These are phyloP conservation scores for Lepus timidus DNA, from an alignment of 2,113 vertebrate species.

Conservation along the genomic window DNA sequence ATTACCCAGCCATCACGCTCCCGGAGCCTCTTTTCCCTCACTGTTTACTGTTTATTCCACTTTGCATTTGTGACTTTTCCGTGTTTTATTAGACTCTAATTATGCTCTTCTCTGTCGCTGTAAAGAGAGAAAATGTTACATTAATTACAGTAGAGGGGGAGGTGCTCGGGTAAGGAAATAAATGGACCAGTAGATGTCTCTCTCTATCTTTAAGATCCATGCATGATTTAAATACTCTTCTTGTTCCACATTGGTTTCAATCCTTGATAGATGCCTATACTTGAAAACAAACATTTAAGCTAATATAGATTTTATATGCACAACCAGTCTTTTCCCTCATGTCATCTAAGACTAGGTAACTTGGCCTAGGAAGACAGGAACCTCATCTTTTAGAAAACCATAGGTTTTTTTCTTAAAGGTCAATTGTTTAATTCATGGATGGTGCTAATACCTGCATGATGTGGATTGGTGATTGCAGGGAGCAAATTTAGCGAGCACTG, in stretches of 20 bases:
- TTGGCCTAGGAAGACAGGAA: slow-evolving; percentile 9
- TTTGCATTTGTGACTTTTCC: slow-evolving; percentile 83
- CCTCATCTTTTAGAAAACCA: slow-evolving; percentile 30
- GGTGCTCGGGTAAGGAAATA: slow-evolving; percentile 71
- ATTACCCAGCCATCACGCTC: slow-evolving; percentile 89
- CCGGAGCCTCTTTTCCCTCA: slow-evolving; percentile 75
- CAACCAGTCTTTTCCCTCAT: neutral
- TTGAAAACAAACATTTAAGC: neutral
- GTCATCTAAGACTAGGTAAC: neutral
- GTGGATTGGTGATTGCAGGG: neutral
- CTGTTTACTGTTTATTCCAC: slow-evolving; percentile 86
- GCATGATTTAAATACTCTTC: slow-evolving; percentile 72
- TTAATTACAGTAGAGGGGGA: slow-evolving; percentile 85
- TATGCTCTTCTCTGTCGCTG: slow-evolving; percentile 86
- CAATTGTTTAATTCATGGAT: slow-evolving; percentile 50
- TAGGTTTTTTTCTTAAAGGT: slow-evolving; percentile 65
- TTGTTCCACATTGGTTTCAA: slow-evolving; percentile 55
- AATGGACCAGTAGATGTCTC: slow-evolving; percentile 86
- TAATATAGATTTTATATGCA: slow-evolving; percentile 19
- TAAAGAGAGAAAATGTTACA: slow-evolving; percentile 81
- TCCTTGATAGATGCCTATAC: slow-evolving; percentile 24
- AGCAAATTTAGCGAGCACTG: neutral
- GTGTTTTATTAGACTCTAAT: slow-evolving; percentile 88
- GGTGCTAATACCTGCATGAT: neutral
- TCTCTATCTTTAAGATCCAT: slow-evolving; percentile 78